These are phyloP conservation scores for Enteromius thamalakanensis DNA, from an alignment of 2,797 vertebrate species.

Conservation along the genomic window DNA sequence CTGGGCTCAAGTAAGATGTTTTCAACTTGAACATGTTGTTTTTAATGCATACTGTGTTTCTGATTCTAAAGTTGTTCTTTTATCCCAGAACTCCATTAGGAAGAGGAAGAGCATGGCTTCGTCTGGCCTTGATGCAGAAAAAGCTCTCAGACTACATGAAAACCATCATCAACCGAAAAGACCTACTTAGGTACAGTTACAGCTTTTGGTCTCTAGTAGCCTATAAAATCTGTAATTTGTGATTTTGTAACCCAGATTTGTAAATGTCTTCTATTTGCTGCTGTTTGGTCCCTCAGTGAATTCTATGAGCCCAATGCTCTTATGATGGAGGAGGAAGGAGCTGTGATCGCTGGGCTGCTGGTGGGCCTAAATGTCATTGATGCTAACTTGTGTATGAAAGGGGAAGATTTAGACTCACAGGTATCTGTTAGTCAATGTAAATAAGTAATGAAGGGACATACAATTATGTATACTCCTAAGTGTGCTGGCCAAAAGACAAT, in stretches of 20 bases:
- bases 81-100: slow-evolving; percentile 89
- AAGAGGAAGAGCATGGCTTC: slow-evolving; percentile 95
- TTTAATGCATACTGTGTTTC: not conserved
- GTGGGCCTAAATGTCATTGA: slow-evolving; percentile 98
- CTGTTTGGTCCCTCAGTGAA: slow-evolving; percentile 47
- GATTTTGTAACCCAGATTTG: not conserved
- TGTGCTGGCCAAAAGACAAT: not conserved
- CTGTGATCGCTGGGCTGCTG: slow-evolving; percentile 93
- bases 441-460: not conserved
- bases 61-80: slow-evolving; percentile 18
- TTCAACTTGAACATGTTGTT: not conserved
- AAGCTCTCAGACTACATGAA: slow-evolving; percentile 99
- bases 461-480: not conserved
- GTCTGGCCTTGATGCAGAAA: slow-evolving; percentile 98
- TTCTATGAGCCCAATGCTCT: slow-evolving; percentile 92
- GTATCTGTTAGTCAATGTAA: slow-evolving; percentile 66
- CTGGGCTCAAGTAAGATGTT: slow-evolving; percentile 89
- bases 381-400: slow-evolving; percentile 99
- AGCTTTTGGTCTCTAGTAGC: not conserved
- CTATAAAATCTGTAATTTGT: not conserved
- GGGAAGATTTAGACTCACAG: slow-evolving; percentile 98
- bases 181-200: slow-evolving; percentile 87
- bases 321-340: slow-evolving; percentile 99
- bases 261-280: not conserved
- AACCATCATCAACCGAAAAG: slow-evolving; percentile 97